phyloP scores from a whole-genome alignment of 2,797 vertebrate genomes.

The Centroberyx gerrardi region DNA sequence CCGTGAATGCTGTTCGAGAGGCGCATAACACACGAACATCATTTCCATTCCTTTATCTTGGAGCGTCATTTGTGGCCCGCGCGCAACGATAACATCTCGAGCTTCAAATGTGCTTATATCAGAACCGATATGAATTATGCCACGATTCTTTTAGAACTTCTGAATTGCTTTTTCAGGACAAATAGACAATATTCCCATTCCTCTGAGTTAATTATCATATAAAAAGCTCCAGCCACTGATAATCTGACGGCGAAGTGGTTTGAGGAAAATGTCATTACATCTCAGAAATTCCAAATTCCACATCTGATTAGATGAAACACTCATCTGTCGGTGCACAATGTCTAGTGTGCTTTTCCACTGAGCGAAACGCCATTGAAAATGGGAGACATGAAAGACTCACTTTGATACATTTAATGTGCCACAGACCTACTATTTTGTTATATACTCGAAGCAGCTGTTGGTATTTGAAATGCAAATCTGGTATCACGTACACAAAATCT shows the following conservation, averaged over 20 bases:
- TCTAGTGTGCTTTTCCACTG: conserved; percentile 47
- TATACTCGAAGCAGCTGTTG: conserved; percentile 64
- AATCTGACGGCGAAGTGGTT: conserved; percentile 75
- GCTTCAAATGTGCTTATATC: conserved; percentile 61
- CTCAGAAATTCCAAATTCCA: conserved; percentile 77
- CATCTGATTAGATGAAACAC: conserved; percentile 75
- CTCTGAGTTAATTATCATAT: conserved; percentile 82
- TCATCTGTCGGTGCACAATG: conserved; percentile 72
- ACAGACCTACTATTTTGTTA: conserved; percentile 67
- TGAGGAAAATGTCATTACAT: conserved; percentile 81
- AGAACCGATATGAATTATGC: conserved; percentile 64
- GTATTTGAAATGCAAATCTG: conserved; percentile 78
- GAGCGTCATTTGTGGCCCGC: conserved; percentile 52
- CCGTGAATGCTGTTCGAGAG: conserved; percentile 46
- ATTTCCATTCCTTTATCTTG: conserved; percentile 56
- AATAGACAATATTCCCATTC: conserved; percentile 76
- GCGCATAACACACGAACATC: conserved; percentile 46
- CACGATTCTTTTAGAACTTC: conserved; percentile 61
- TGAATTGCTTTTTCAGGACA: conserved; percentile 73
- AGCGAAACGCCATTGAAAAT: conserved; percentile 66
- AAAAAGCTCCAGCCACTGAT: conserved; percentile 73
- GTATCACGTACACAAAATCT: conserved; percentile 47
- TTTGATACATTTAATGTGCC: conserved; percentile 72
- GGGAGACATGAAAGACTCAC: conserved; percentile 65
- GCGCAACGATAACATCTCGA: conserved; percentile 60